Base-by-base conservation (phyloP, 64 coral and sea anemone species). In the Stichodactyla mertensii region DNA sequence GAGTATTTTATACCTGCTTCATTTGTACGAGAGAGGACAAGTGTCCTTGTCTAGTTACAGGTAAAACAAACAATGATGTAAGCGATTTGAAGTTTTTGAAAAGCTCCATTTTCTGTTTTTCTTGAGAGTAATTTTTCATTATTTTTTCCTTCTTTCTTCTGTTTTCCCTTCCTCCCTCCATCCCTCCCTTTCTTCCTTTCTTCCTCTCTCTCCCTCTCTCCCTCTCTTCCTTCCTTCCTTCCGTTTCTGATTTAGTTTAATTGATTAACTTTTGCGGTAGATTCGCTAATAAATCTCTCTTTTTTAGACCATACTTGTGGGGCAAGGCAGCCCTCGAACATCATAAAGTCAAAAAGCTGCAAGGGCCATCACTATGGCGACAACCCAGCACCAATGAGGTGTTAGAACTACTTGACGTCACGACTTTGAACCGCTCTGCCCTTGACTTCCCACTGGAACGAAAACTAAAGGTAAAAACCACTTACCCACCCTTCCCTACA, bases 371-470 rank as follows among this genome's bases (percentile, higher is more conserved):
- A 12, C 83, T 90, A 27, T 79, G 69, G 89, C 83, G 86, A 86
- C 89, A 90, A 36, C 89, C 89, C 27, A 90, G 71, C 61, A 84
- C 78, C 54, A 86, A n/a, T 66, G 89, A 90, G 56, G 83, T 90
- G 26, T 23, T 90, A 58, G 83, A 90, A 86, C 52, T 78, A 64
- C 24, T 90, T 36, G 83, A 85, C 60, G 83, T 58, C 67, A 79
- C 16, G 0, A 79, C 54, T 31, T 53, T 90, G 71, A 77, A 55
- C 45, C 83, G 85, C 54, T 86, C 89, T 62, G 69, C 83, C 20
- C 54, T 77, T 74, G 74, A 59, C 11, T 90, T 90, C 61, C 89
- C 82, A 31, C 27, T 79, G 67, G 26, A 24, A 64, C 84, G 89
- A 71, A 56, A 53, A 26, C 55, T 90, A 10, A 82, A 77, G 89